These are phyloP conservation scores for Rhineura floridana DNA, from an alignment of 2,113 vertebrate genomes.

Conservation along the genomic window DNA sequence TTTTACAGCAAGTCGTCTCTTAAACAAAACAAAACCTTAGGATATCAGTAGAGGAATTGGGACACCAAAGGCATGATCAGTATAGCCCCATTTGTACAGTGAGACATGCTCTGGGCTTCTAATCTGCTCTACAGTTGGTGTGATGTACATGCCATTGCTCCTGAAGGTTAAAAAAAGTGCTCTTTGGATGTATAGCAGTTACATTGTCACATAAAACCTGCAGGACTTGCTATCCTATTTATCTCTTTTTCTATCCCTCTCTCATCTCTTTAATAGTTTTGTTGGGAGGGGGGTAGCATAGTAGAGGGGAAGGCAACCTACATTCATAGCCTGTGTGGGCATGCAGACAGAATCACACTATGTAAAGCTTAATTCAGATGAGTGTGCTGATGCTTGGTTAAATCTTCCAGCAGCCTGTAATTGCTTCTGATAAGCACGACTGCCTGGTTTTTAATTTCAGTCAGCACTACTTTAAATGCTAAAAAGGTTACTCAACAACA, in stretches of 20 bases:
- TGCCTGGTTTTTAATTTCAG: background rate
- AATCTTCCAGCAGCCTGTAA: background rate
- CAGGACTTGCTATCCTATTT: no score
- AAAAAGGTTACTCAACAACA: background rate
- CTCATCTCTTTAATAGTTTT: background rate
- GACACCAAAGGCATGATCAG: background rate
- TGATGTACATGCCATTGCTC: background rate
- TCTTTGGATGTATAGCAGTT: no score
- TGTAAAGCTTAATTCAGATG: background rate
- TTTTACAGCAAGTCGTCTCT: no score
- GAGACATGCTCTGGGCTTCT: background rate
- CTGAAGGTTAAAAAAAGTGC: background rate
- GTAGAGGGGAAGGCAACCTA: background rate
- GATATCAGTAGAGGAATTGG: background rate
- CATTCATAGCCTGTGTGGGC: background rate
- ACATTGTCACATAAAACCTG: background rate
- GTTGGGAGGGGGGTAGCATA: no score
- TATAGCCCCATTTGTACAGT: background rate
- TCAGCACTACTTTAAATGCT: background rate
- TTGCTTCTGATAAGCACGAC: background rate
- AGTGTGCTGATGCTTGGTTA: conserved; percentile 10
- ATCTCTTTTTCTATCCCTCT: background rate
- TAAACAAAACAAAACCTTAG: no score
- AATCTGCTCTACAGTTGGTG: background rate
- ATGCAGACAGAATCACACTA: background rate